Conservation (phyloP, 2,888 invertebrate species). For the Drosophila diplacantha region DNA sequence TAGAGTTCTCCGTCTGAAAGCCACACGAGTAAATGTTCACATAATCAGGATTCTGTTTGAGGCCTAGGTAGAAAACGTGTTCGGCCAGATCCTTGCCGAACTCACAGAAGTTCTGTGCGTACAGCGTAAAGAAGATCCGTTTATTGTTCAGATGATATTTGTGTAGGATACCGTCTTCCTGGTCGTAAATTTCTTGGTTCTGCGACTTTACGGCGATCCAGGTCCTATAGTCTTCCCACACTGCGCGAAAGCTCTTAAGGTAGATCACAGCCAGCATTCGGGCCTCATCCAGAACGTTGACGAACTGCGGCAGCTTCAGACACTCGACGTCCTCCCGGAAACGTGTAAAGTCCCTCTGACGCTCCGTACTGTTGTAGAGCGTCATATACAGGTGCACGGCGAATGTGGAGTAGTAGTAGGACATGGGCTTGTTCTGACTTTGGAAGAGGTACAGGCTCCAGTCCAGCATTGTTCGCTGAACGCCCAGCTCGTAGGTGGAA, state of each 20-base stretch:
- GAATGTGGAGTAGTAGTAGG: conserved; percentile 74
- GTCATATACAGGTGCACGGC: conserved; percentile 76
- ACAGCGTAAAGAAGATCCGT: conserved; percentile 73
- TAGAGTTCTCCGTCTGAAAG: conserved; percentile 51
- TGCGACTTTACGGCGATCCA: conserved; percentile 57
- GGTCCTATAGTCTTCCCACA: conserved; percentile 70
- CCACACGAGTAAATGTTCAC: conserved; percentile 69
- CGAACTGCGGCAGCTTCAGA: conserved; percentile 71
- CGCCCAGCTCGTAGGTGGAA: conserved; percentile 68
- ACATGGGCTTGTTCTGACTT: conserved; percentile 75
- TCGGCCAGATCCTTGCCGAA: conserved; percentile 75
- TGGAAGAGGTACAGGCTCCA: conserved; percentile 75
- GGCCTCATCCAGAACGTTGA: conserved; percentile 73
- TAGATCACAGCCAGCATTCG: conserved; percentile 73
- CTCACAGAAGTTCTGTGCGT: conserved; percentile 76
- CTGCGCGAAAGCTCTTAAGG: conserved; percentile 72
- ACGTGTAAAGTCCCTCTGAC: conserved; percentile 63
- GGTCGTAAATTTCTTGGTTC: conserved; percentile 63
- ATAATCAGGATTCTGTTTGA: conserved; percentile 72
- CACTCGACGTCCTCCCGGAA: conserved; percentile 71
- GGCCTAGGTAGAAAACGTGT: conserved; percentile 73
- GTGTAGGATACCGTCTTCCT: conserved; percentile 71
- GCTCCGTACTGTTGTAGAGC: conserved; percentile 71
- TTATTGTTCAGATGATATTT: conserved; percentile 68
- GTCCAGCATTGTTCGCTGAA: conserved; percentile 70